Base-by-base conservation (phyloP, 2,113 vertebrate genomes). In the Halichoerus grypus region DNA sequence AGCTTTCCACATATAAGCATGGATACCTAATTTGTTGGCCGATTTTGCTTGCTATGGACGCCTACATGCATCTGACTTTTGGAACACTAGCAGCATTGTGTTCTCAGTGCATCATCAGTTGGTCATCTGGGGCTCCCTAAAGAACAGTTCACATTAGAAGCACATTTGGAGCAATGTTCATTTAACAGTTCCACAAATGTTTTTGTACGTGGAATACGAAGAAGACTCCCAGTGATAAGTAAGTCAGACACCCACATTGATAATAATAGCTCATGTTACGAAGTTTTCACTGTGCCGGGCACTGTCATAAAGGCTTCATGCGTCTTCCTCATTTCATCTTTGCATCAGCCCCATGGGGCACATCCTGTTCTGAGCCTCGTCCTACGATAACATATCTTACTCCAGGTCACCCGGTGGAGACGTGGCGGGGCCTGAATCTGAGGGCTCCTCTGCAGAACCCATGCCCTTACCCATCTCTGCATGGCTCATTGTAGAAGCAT, bases 141-240 rank as follows among this genome's bases (percentile, higher is more conserved):
- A 93, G 79, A 72, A 80, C 82, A 90, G 21, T 36, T 55, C 31
- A 80, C 31, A 33, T 71, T 33, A 92, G 91, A 96, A 86, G 80
- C 84, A 80, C 36, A 76, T 80, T 80, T 5, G 19, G 22, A 93
- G 18, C 21, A 46, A 39, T 76, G 63, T 14, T 85, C 76, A 74
- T 82, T 88, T 80, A 87, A 61, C 63, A 61, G 67, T 80, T 91
- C 33, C 51, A 26, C 18, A 59, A 9, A 49, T 92, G 46, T 21
- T 93, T 96, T 93, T 82, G 57, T 67, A 13, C 42, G 33, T 12
- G 63, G 65, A 51, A 22, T n/a, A 28, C 16, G 57, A 19, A 57
- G 95, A 94, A 79, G 81, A 21, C 33, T 72, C 24, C 36, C 33
- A n/a, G 18, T 4, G n/a, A 51, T 7, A 61, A 33, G 26, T 36